phyloP scores from a whole-genome alignment of 2,113 vertebrate species.

The Dasypus novemcinctus region DNA sequence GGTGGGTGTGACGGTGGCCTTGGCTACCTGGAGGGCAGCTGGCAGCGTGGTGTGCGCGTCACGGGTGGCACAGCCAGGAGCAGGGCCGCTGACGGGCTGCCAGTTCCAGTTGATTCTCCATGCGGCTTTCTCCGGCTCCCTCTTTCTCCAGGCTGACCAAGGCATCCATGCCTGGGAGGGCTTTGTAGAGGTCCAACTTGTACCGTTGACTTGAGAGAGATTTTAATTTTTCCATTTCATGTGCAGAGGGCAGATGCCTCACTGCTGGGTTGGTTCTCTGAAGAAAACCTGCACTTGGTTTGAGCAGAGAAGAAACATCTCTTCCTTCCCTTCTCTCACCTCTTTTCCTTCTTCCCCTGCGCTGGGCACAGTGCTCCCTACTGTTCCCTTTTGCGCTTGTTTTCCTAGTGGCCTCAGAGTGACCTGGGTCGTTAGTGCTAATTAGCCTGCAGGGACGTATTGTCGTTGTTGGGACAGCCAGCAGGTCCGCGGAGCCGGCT shows the following conservation, averaged over 20 bases:
- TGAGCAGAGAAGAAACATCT: background rate
- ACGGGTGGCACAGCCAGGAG: background rate
- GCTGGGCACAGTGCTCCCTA: background rate
- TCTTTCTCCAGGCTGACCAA: background rate
- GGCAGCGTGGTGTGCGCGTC: accelerated
- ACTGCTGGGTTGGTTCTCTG: background rate
- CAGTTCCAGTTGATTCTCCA: background rate
- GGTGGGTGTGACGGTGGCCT: background rate
- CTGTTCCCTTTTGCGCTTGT: slow-evolving; percentile 13
- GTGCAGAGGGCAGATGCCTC: background rate
- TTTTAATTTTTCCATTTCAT: background rate
- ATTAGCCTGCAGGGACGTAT: slow-evolving; percentile 58
- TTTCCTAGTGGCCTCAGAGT: slow-evolving; percentile 64
- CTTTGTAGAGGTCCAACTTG: background rate
- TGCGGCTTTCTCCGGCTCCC: background rate
- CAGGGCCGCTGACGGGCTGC: background rate
- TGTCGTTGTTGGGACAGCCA: slow-evolving; percentile 20
- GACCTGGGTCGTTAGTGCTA: slow-evolving; percentile 65
- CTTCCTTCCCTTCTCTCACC: background rate
- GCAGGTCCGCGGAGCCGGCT: background rate
- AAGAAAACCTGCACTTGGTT: background rate
- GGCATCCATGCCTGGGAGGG: background rate
- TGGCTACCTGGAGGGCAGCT: background rate
- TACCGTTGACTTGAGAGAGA: background rate
- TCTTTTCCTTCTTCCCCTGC: background rate